Evolutionary conservation across 2,113 vertebrate species (phyloP).

Genomic region (Rhinolophus sinicus): DNA sequence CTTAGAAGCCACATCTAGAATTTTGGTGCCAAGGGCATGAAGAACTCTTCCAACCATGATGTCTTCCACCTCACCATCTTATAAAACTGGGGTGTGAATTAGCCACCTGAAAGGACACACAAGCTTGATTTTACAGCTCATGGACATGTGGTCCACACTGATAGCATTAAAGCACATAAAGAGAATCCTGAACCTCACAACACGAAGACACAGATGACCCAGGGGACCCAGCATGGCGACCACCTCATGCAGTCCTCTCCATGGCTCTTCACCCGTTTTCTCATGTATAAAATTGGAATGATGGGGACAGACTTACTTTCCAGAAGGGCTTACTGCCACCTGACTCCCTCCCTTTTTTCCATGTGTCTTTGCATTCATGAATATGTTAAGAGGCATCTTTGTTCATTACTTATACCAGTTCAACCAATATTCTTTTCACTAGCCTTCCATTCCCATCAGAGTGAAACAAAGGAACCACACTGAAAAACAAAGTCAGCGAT

Average conservation of each 20-base stretch:
- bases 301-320: not conserved
- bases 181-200: not conserved
- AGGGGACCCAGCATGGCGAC: not conserved
- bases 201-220: not conserved
- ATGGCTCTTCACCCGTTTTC: not conserved
- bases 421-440: conserved; percentile 16
- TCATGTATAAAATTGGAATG: not conserved
- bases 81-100: not conserved
- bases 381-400: conserved; percentile 14
- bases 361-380: conserved; percentile 19
- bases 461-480: not conserved
- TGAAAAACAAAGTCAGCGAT: not conserved
- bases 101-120: not conserved
- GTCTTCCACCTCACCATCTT: not conserved
- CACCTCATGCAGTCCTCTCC: too few species aligned
- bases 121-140: not conserved
- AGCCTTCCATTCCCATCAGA: conserved; percentile 16
- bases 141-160: not conserved
- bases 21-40: not conserved
- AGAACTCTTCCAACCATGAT: not conserved
- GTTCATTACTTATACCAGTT: conserved; percentile 47
- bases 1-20: not conserved
- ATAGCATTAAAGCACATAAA: not conserved
- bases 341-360: not conserved
- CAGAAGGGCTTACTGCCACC: not conserved